Conservation (phyloP, 2,888 invertebrate genomes). For the Eristalis tenax region DNA sequence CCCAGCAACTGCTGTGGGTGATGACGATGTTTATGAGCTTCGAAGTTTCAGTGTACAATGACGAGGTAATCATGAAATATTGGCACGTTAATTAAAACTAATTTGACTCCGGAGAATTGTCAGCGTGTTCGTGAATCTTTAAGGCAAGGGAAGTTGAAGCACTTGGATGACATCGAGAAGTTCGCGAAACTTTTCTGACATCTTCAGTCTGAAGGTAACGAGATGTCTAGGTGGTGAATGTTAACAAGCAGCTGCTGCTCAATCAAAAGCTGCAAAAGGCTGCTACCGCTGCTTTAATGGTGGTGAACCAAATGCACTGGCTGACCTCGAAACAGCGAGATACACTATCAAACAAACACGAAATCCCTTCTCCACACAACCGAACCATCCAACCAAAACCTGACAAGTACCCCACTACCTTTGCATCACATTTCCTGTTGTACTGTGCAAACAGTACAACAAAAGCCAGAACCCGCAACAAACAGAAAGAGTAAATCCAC, state of each 20-base stretch:
- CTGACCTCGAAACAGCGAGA: not conserved
- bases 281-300: too few species aligned
- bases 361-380: not conserved
- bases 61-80: slow-evolving; percentile 38
- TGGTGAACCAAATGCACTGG: not conserved
- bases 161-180: not conserved
- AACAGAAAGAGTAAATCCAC: not conserved
- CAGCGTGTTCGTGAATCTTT: not conserved
- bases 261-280: too few species aligned
- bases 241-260: too few species aligned
- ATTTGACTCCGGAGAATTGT: slow-evolving; percentile 17
- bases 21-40: slow-evolving; percentile 34
- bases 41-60: slow-evolving; percentile 46
- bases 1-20: slow-evolving; percentile 27
- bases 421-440: slow-evolving; percentile 44
- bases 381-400: slow-evolving; percentile 37
- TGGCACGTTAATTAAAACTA: slow-evolving; percentile 34
- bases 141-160: not conserved
- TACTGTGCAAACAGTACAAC: slow-evolving; percentile 22
- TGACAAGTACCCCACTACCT: not conserved
- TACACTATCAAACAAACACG: not conserved
- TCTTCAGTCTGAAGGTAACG: not conserved
- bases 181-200: not conserved
- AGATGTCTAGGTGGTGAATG: too few species aligned
- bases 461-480: slow-evolving; percentile 60